These are phyloP conservation scores for Melanotaenia parkinsoni DNA, from an alignment of 2,797 vertebrate genomes.

Conservation along the genomic window DNA sequence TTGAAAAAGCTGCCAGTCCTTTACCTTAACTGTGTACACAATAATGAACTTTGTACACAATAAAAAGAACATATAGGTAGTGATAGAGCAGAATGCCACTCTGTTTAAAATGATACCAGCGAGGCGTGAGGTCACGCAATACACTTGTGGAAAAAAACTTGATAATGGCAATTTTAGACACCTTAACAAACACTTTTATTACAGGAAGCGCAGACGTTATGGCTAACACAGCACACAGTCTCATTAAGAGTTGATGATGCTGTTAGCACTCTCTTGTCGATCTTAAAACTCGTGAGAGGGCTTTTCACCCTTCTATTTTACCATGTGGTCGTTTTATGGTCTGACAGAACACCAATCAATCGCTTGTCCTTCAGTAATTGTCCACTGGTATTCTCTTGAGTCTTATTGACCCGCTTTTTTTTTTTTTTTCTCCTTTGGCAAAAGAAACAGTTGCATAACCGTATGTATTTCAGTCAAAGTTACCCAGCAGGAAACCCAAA, in stretches of 20 bases:
- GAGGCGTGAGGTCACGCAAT: constrained; percentile 30
- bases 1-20: constrained; percentile 43
- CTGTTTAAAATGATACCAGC: constrained; percentile 21
- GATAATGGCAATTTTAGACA: constrained; percentile 52
- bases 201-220: constrained; percentile 37
- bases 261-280: constrained; percentile 53
- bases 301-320: constrained; percentile 45
- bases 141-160: constrained; percentile 14
- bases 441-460: constrained; percentile 56
- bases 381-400: constrained; percentile 51
- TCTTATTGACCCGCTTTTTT: constrained; percentile 59
- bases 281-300: constrained; percentile 33
- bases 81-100: constrained; percentile 10
- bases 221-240: constrained; percentile 30
- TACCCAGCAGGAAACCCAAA: constrained; percentile 47
- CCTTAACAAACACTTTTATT: constrained; percentile 59
- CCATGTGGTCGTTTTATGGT: constrained; percentile 67
- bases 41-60: constrained; percentile 13
- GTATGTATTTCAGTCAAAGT: constrained; percentile 31
- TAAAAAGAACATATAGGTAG: neutral
- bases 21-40: constrained; percentile 40
- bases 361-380: constrained; percentile 57
- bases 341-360: constrained; percentile 64
- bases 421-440: constrained; percentile 38
- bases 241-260: constrained; percentile 56